These are phyloP conservation scores for Zaprionus capensis DNA, from an alignment of 1,140 invertebrate genomes.

Conservation along the genomic window DNA sequence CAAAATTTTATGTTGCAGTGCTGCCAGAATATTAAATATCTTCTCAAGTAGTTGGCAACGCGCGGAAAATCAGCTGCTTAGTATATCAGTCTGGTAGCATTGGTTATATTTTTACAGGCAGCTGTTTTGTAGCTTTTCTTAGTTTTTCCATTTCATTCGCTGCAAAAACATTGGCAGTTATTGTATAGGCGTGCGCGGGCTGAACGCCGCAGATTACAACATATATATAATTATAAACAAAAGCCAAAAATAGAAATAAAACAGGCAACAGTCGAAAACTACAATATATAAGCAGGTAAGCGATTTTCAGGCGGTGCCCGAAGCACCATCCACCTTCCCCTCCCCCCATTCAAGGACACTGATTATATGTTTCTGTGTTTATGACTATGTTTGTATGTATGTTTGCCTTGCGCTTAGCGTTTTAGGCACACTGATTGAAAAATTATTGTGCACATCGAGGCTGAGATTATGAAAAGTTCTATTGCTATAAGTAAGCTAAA, in stretches of 20 bases:
- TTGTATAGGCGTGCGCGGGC: constrained; percentile 19
- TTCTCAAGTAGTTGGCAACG: constrained; percentile 34
- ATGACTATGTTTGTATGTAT: constrained; percentile 25
- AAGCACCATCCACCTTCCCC: not conserved
- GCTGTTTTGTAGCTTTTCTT: constrained; percentile 59
- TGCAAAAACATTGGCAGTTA: constrained; percentile 49
- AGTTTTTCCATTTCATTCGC: constrained; percentile 66
- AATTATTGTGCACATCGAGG: constrained; percentile 16
- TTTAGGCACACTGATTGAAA: constrained; percentile 37
- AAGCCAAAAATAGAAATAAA: constrained; percentile 69
- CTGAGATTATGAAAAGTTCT: constrained; percentile 40
- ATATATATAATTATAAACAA: constrained; percentile 63
- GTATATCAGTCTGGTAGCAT: constrained; percentile 16
- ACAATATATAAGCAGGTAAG: constrained; percentile 64
- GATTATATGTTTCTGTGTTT: constrained; percentile 14
- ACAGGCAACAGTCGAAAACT: constrained; percentile 47
- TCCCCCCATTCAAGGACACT: constrained; percentile 60
- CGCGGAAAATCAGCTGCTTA: constrained; percentile 31
- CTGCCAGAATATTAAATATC: constrained; percentile 38
- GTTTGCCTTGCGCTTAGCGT: constrained; percentile 47
- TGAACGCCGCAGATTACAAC: constrained; percentile 8
- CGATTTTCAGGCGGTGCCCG: constrained; percentile 38
- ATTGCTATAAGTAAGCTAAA: constrained; percentile 26
- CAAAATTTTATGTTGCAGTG: constrained; percentile 32
- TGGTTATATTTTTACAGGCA: constrained; percentile 26